Evolutionary conservation across 2,888 invertebrate genomes (phyloP).

Genomic region (Drosophila greeni): DNA sequence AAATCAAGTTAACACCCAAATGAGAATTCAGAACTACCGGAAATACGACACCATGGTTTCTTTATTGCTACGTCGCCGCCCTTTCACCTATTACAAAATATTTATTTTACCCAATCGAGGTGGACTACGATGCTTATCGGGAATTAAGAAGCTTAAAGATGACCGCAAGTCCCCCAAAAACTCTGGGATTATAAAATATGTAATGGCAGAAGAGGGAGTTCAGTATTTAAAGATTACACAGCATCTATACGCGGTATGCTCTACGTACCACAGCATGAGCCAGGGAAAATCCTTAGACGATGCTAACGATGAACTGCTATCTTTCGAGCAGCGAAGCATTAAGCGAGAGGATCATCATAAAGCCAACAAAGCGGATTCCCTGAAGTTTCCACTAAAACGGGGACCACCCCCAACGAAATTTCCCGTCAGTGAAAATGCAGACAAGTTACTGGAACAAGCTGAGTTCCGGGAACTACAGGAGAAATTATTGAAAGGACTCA

Average conservation of each 20-base stretch:
- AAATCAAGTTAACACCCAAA: conserved; percentile 1
- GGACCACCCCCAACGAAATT: conserved; percentile 6
- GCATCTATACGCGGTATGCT: not conserved
- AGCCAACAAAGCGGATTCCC: not conserved
- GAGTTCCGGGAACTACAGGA: not conserved
- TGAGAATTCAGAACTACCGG: not conserved
- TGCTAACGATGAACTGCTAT: conserved; percentile 5
- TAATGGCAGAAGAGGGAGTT: not conserved
- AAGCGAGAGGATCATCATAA: not conserved
- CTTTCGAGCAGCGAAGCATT: conserved; percentile 8
- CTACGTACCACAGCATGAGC: not conserved
- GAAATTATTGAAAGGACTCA: not conserved
- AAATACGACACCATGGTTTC: conserved; percentile 43
- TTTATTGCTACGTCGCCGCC: conserved; percentile 36
- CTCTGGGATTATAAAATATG: not conserved
- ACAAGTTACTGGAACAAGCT: not conserved
- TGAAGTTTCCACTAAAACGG: conserved; percentile 3
- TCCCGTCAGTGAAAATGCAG: conserved; percentile 10
- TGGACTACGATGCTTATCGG: not conserved
- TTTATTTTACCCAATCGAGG: not conserved
- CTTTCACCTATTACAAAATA: conserved; percentile 21
- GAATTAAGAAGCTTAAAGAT: conserved; percentile 5
- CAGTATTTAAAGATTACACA: not conserved
- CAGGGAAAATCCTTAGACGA: not conserved
- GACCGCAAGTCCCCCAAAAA: not conserved